Evolutionary conservation across 1,140 invertebrate species (phyloP).

Genomic region (Branchinecta lynchi): DNA sequence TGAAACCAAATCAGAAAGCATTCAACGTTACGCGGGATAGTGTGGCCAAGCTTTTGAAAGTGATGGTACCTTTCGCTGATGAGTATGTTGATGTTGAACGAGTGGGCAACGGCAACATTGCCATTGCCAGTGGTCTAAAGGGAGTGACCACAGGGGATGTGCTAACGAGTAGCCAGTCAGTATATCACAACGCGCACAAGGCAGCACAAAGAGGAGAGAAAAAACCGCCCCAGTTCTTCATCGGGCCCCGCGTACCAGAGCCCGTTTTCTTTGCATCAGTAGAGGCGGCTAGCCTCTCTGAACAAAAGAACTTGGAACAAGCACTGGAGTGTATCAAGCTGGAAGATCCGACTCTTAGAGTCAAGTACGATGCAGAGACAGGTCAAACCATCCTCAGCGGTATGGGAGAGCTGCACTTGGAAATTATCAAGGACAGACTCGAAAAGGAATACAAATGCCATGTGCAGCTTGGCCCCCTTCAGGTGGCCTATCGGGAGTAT

Average conservation of each 20-base stretch:
- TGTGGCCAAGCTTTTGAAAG: conserved; percentile 43
- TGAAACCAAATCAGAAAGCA: conserved; percentile 49
- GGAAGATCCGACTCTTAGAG: conserved; percentile 85
- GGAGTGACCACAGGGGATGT: conserved; percentile 29
- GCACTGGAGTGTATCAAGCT: conserved; percentile 68
- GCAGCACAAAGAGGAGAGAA: background rate
- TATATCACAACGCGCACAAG: background rate
- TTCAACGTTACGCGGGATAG: conserved; percentile 54
- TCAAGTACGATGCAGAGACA: conserved; percentile 54
- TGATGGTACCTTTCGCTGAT: conserved; percentile 70
- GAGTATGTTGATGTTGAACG: conserved; percentile 55
- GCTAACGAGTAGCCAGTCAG: background rate
- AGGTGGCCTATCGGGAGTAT: conserved; percentile 82
- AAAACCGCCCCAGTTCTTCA: background rate
- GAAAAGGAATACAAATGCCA: conserved; percentile 78
- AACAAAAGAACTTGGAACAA: conserved; percentile 57
- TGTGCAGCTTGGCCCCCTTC: conserved; percentile 77
- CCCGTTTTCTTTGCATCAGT: conserved; percentile 96
- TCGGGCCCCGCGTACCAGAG: conserved; percentile 44
- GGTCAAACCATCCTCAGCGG: conserved; percentile 73
- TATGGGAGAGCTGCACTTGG: conserved; percentile 95
- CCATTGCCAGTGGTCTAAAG: conserved; percentile 70
- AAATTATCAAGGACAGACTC: conserved; percentile 79
- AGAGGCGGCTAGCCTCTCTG: conserved; percentile 60
- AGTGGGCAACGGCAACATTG: conserved; percentile 67